phyloP scores from a whole-genome alignment of 2,113 vertebrate species.

The Pandion haliaetus region DNA sequence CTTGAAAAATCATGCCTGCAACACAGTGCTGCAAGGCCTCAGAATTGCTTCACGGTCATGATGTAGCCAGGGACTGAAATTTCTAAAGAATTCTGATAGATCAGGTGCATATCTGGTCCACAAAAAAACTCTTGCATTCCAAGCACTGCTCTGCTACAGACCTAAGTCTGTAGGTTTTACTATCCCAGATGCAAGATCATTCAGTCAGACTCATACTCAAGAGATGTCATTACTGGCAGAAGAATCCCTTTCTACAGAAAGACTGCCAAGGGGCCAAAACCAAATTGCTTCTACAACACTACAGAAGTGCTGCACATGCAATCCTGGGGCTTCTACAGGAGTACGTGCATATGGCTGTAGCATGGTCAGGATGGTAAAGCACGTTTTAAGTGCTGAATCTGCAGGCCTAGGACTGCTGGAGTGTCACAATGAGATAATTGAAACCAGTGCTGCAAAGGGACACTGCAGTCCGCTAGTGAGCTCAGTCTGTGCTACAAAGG shows the following conservation, averaged over 20 bases:
- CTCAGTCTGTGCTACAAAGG: neutral
- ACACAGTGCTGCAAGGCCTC: neutral
- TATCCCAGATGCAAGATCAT: neutral
- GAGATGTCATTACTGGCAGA: neutral
- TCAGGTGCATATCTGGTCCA: neutral
- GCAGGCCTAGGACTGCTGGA: neutral
- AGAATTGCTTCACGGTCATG: neutral
- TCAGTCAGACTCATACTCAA: neutral
- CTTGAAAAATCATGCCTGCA: neutral
- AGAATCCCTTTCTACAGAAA: neutral
- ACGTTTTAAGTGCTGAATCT: neutral
- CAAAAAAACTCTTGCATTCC: neutral
- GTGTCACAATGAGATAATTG: neutral
- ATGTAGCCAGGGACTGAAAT: neutral
- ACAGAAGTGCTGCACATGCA: neutral
- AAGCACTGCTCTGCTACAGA: neutral
- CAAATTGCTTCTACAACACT: neutral
- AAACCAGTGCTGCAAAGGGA: neutral
- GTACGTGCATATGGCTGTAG: neutral
- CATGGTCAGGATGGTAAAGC: neutral
- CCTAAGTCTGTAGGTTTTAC: neutral
- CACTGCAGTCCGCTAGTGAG: neutral
- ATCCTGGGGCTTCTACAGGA: neutral
- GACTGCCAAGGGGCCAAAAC: neutral
- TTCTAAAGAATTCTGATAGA: neutral